A percentile compares a stretch with the other conserved stretches of the same genome.
These are phyloP conservation scores for Trinorchestia longiramus DNA, from an alignment of 1,140 invertebrate species.

Conservation along the genomic window DNA sequence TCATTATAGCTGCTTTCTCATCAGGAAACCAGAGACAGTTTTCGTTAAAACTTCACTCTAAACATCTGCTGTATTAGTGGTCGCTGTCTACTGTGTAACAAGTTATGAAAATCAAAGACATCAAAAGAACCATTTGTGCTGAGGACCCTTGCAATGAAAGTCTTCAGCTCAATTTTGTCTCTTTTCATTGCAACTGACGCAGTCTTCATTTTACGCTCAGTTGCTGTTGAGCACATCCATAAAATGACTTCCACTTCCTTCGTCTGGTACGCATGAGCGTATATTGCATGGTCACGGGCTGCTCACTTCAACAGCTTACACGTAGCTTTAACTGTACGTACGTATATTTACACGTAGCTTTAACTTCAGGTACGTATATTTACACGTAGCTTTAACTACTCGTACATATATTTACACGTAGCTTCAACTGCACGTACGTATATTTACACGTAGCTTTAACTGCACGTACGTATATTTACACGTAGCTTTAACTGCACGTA, in stretches of 20 bases:
- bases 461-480: no score
- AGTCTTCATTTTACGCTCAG: background rate
- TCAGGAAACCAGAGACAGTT: background rate
- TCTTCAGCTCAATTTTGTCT: background rate
- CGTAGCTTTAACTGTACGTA: no score
- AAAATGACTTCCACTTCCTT: background rate
- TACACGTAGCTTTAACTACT: no score
- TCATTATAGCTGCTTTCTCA: background rate
- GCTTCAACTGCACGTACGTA: no score
- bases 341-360: no score
- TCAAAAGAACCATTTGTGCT: background rate
- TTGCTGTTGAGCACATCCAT: background rate
- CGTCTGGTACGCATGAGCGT: background rate
- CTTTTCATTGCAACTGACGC: background rate
- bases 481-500: no score
- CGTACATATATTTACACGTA: no score
- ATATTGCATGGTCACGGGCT: background rate
- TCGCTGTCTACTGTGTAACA: background rate
- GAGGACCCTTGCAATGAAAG: background rate
- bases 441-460: no score
- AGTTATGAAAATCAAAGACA: background rate
- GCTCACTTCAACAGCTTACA: background rate
- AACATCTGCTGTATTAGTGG: background rate
- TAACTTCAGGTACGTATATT: no score
- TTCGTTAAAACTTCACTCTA: background rate